Conservation (phyloP, 2,797 vertebrate species). For the Apodemus agrarius region DNA sequence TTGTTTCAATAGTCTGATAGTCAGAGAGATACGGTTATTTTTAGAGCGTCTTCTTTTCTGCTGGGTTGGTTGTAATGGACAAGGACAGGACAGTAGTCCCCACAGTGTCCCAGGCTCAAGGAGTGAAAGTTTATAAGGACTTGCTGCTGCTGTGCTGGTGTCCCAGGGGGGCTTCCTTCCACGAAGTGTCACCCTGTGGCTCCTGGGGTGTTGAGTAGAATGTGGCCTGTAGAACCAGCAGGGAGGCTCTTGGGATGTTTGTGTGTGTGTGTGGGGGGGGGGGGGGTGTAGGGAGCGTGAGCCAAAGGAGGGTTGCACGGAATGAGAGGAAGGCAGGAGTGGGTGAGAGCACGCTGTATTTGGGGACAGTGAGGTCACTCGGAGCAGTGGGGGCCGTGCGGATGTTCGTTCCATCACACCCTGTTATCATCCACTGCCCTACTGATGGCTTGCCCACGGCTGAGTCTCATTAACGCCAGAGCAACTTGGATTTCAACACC, state of each 20-base stretch:
- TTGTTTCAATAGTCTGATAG: not conserved
- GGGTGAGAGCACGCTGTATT: not conserved
- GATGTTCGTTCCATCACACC: not conserved
- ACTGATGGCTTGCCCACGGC: not conserved
- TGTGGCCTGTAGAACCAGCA: not conserved
- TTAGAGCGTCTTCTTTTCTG: not conserved
- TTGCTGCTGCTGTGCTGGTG: not conserved
- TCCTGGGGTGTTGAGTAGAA: not conserved
- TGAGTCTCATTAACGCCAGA: not conserved
- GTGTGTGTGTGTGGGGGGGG: not conserved
- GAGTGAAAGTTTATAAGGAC: not conserved
- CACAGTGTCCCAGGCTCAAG: not conserved
- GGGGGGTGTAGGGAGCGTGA: not conserved
- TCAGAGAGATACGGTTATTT: not conserved
- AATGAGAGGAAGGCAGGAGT: not conserved
- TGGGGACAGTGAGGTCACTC: not conserved
- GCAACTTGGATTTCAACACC: conserved; percentile 24
- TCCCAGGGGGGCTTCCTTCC: not conserved
- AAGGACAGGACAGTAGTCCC: not conserved
- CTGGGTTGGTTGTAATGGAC: not conserved
- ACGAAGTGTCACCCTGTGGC: not conserved
- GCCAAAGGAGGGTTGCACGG: not conserved
- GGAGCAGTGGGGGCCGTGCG: not conserved
- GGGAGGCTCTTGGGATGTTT: not conserved
- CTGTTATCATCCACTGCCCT: fast-evolving